These are phyloP conservation scores for Drosophila nebulosa DNA, from an alignment of 1,140 invertebrate genomes.

Conservation along the genomic window DNA sequence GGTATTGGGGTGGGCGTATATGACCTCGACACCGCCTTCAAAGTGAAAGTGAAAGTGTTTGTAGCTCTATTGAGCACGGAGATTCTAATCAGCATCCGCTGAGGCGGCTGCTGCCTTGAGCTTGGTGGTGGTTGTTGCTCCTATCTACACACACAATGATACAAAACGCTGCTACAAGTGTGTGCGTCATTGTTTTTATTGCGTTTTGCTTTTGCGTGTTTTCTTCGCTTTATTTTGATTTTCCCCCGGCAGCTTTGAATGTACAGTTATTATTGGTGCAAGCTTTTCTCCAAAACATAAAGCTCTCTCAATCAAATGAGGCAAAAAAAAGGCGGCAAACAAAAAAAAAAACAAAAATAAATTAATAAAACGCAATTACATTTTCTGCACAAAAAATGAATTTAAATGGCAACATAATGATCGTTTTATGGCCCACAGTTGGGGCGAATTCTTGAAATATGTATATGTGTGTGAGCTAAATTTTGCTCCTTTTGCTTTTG, in stretches of 20 bases:
- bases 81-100: conserved; percentile 64
- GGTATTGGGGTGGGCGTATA: conserved; percentile 23
- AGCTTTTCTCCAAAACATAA: conserved; percentile 58
- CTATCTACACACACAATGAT: conserved; percentile 14
- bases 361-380: conserved; percentile 66
- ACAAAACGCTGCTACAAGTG: conserved; percentile 59
- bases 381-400: conserved; percentile 31
- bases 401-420: conserved; percentile 14
- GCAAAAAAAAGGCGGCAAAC: conserved; percentile 27
- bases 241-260: conserved; percentile 59
- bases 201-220: conserved; percentile 77
- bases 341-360: not conserved
- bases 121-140: conserved; percentile 47
- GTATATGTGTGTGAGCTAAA: not conserved
- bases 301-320: conserved; percentile 19
- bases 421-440: conserved; percentile 60
- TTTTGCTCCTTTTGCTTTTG: not conserved
- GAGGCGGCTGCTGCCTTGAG: conserved; percentile 6
- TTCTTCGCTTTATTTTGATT: conserved; percentile 71
- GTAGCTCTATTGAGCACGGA: conserved; percentile 42
- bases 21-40: conserved; percentile 39
- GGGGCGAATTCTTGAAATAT: not conserved
- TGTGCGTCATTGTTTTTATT: conserved; percentile 79
- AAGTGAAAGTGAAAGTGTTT: conserved; percentile 68
- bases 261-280: conserved; percentile 63